phyloP scores from a whole-genome alignment of 1,140 invertebrate species.

The Sesamia nonagrioides region DNA sequence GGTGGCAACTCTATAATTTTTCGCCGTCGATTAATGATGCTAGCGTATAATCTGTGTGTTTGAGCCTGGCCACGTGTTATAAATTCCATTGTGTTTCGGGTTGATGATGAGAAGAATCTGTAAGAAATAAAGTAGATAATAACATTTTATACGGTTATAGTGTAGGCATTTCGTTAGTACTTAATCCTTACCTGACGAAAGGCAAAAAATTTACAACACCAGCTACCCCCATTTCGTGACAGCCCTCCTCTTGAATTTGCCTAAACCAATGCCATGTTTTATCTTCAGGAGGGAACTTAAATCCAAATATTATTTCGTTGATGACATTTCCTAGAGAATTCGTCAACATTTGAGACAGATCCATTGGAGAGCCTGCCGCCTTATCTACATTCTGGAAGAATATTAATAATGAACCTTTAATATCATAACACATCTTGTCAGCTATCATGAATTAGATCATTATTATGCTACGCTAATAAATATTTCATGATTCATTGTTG shows the following conservation, averaged over 20 bases:
- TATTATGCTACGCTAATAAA: background rate
- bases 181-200: constrained; percentile 90
- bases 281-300: constrained; percentile 90
- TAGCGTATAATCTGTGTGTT: constrained; percentile 91
- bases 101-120: constrained; percentile 78
- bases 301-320: constrained; percentile 93
- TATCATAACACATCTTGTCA: background rate
- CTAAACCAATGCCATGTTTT: constrained; percentile 92
- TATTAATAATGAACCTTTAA: background rate
- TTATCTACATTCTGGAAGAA: constrained; percentile 73
- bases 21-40: constrained; percentile 89
- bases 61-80: constrained; percentile 90
- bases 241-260: constrained; percentile 92
- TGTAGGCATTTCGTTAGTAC: background rate
- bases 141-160: no score
- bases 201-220: constrained; percentile 95
- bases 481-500: constrained; percentile 2
- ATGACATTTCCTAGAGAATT: constrained; percentile 93
- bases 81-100: constrained; percentile 76
- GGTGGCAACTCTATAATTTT: constrained; percentile 70
- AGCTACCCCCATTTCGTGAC: constrained; percentile 93
- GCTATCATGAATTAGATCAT: background rate
- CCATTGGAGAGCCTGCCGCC: constrained; percentile 60
- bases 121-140: constrained; percentile 41
- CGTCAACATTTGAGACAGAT: constrained; percentile 85